Evolutionary conservation across 2,888 invertebrate genomes (phyloP).

Genomic region (Dryobotodes eremita): DNA sequence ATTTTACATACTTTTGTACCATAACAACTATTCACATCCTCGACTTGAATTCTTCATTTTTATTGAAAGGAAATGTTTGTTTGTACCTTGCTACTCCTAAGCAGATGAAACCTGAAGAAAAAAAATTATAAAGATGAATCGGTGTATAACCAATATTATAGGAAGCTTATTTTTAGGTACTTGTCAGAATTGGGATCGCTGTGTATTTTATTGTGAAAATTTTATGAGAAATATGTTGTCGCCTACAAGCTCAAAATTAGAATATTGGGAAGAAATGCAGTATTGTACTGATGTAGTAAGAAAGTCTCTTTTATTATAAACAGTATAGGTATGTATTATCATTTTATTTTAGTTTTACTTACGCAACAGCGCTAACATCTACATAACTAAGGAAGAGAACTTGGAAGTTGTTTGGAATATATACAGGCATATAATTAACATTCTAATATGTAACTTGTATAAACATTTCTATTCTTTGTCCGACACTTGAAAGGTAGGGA

Average conservation of each 20-base stretch:
- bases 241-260: neutral
- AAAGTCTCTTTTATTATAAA: neutral
- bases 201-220: too few relatives aligned
- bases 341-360: neutral
- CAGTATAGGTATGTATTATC: neutral
- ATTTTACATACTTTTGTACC: slow-evolving; percentile 21
- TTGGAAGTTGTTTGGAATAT: neutral
- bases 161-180: neutral
- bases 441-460: neutral
- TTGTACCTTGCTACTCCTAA: slow-evolving; percentile 91
- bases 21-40: slow-evolving; percentile 14
- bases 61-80: slow-evolving; percentile 88
- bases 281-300: neutral
- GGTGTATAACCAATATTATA: neutral
- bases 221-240: too few relatives aligned
- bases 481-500: neutral
- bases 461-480: neutral
- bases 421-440: neutral
- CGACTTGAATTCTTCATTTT: slow-evolving; percentile 70
- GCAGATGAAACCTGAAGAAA: slow-evolving; percentile 89
- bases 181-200: neutral
- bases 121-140: slow-evolving; percentile 19
- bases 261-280: neutral
- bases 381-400: too few relatives aligned
- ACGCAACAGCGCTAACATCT: neutral